These are phyloP conservation scores for Plodia interpunctella DNA, from an alignment of 1,140 invertebrate genomes.

Conservation along the genomic window DNA sequence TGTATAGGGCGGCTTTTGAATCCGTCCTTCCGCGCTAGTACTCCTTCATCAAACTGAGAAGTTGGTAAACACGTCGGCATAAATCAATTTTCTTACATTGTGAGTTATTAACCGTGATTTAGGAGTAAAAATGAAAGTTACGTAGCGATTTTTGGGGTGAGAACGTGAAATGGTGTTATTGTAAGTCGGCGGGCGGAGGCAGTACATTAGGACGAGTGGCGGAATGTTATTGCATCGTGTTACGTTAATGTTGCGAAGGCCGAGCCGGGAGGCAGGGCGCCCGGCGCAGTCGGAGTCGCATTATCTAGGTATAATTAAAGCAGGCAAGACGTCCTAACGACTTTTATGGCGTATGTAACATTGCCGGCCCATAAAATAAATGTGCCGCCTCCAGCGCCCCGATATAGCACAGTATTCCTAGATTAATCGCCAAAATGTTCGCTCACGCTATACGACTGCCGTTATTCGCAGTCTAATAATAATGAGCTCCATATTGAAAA, in stretches of 20 bases:
- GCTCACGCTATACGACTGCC: slow-evolving; percentile 53
- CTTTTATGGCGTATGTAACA: slow-evolving; percentile 76
- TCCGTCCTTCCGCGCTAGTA: slow-evolving; percentile 19
- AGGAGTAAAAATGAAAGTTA: slow-evolving; percentile 38
- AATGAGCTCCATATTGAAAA: slow-evolving; percentile 48
- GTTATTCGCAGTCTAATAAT: slow-evolving; percentile 51
- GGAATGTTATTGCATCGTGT: slow-evolving; percentile 63
- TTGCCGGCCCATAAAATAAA: slow-evolving; percentile 75
- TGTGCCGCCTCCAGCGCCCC: slow-evolving; percentile 66
- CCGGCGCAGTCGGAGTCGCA: slow-evolving; percentile 48
- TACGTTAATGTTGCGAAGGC: slow-evolving; percentile 49
- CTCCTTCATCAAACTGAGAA: slow-evolving; percentile 57
- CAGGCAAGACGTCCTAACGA: slow-evolving; percentile 72
- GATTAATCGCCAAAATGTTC: slow-evolving; percentile 73
- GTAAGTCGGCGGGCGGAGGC: slow-evolving; percentile 13
- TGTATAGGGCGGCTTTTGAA: background rate
- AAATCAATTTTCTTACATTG: slow-evolving; percentile 63
- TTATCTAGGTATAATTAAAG: slow-evolving; percentile 71
- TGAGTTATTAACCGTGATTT: slow-evolving; percentile 57
- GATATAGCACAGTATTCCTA: slow-evolving; percentile 61
- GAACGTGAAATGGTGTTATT: slow-evolving; percentile 24
- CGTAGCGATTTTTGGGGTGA: slow-evolving; percentile 23
- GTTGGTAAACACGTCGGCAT: slow-evolving; percentile 55
- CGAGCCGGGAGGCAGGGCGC: slow-evolving; percentile 31
- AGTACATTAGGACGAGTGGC: slow-evolving; percentile 54